Evolutionary conservation across 2,797 vertebrate species (phyloP).

Genomic region (Anabacerthia variegaticeps): DNA sequence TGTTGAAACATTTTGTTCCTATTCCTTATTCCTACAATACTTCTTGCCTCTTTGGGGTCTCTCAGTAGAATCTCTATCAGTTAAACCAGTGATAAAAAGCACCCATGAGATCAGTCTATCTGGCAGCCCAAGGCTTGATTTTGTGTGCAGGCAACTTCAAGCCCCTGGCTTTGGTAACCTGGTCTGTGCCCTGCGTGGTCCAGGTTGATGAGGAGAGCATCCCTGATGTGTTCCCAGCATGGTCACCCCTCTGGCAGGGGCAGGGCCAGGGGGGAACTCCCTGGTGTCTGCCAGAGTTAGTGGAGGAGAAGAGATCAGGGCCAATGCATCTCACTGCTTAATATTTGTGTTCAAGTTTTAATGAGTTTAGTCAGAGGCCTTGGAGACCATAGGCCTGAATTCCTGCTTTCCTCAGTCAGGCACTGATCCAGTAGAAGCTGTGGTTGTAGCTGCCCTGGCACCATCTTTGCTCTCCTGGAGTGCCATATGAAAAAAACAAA

Average conservation of each 20-base stretch:
- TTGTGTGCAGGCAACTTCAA: rapidly evolving
- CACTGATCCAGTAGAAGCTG: slow-evolving; percentile 19
- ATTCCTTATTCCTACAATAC: not conserved
- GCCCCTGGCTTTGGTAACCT: not conserved
- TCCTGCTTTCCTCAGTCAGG: slow-evolving; percentile 16
- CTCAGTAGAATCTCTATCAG: not conserved
- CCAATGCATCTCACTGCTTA: not conserved
- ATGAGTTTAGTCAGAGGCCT: slow-evolving; percentile 7
- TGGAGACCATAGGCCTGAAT: not conserved
- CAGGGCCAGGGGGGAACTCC: not conserved
- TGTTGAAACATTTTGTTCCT: not conserved
- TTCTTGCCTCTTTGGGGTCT: not conserved
- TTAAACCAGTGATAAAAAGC: not conserved
- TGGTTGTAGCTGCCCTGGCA: slow-evolving; percentile 38
- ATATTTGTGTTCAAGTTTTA: slow-evolving; percentile 2
- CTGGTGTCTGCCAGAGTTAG: not conserved
- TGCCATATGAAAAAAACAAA: not conserved
- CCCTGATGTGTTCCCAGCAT: not conserved
- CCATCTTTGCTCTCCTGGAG: slow-evolving; percentile 15
- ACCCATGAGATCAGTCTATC: not conserved
- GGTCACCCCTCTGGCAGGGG: no score
- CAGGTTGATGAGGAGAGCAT: not conserved
- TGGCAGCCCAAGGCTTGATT: not conserved
- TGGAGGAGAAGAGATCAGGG: not conserved
- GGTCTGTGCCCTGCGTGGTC: not conserved